Percentiles rank a stretch among this genome's conserved stretches.
phyloP scores from a whole-genome alignment of 2,797 vertebrate genomes.

The Myotis myotis region DNA sequence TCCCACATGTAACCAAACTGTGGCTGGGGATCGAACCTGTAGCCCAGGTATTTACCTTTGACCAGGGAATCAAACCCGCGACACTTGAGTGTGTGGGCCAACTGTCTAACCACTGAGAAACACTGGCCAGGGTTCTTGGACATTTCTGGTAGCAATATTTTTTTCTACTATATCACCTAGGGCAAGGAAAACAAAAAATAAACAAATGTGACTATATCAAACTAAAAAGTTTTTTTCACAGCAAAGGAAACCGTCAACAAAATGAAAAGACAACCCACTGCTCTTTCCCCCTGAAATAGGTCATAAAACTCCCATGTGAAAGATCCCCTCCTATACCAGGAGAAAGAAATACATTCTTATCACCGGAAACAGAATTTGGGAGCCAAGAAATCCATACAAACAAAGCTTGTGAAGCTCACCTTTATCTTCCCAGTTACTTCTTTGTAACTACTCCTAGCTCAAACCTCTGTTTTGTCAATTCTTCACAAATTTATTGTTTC shows the following conservation, averaged over 20 bases:
- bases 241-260: too few relatives aligned
- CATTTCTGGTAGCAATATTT: too few relatives aligned
- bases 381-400: background rate
- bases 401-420: background rate
- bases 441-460: background rate
- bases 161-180: too few relatives aligned
- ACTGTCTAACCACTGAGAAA: too few relatives aligned
- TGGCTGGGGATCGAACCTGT: background rate
- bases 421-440: background rate
- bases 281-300: background rate
- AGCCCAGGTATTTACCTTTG: background rate
- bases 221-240: too few relatives aligned
- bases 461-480: background rate
- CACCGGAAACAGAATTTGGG: background rate
- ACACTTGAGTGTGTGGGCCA: too few relatives aligned
- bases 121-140: too few relatives aligned
- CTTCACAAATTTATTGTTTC: background rate
- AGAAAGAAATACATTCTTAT: background rate
- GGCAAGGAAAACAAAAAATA: too few relatives aligned
- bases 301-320: background rate
- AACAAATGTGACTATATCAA: too few relatives aligned
- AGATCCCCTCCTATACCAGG: background rate
- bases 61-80: rapidly evolving
- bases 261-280: background rate
- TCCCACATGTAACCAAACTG: background rate